Conservation (phyloP, 2,888 invertebrate genomes). For the Lypha dubia region DNA sequence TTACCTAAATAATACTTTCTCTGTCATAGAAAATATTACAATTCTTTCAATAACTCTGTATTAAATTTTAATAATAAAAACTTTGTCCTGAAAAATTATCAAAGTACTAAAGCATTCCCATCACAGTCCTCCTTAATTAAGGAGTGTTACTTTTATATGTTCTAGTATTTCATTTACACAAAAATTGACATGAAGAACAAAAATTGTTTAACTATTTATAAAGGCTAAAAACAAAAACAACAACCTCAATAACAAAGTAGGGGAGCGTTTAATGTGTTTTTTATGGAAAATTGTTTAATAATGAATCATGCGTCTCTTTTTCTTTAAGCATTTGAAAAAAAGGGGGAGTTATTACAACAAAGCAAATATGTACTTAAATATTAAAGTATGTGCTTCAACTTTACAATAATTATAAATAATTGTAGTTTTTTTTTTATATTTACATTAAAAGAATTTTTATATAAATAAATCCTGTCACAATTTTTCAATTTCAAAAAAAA, state of each 20-base stretch:
- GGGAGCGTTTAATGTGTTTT: slow-evolving; percentile 33
- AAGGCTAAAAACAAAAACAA: slow-evolving; percentile 17
- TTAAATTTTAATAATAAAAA: too few species aligned
- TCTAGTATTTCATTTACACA: background rate
- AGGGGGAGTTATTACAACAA: slow-evolving; percentile 30
- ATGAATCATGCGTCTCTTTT: slow-evolving; percentile 49
- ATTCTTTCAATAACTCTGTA: too few species aligned
- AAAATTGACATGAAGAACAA: background rate
- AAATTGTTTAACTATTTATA: slow-evolving; percentile 4
- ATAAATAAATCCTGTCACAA: slow-evolving; percentile 25
- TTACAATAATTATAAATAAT: slow-evolving; percentile 53
- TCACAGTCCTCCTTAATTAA: slow-evolving; percentile 23
- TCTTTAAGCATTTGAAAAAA: slow-evolving; percentile 16
- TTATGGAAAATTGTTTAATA: slow-evolving; percentile 50
- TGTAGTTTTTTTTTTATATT: slow-evolving; percentile 13
- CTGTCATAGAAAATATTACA: too few species aligned
- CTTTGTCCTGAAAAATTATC: background rate
- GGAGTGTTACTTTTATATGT: slow-evolving; percentile 23
- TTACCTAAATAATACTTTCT: too few species aligned
- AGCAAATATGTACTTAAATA: background rate
- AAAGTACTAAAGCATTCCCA: background rate
- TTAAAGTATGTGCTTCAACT: background rate
- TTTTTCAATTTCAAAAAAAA: slow-evolving; percentile 1
- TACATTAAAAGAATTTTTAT: background rate
- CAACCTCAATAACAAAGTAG: slow-evolving; percentile 3